Conservation (phyloP, 2,888 invertebrate genomes). For the Dasysyrphus albostriatus region DNA sequence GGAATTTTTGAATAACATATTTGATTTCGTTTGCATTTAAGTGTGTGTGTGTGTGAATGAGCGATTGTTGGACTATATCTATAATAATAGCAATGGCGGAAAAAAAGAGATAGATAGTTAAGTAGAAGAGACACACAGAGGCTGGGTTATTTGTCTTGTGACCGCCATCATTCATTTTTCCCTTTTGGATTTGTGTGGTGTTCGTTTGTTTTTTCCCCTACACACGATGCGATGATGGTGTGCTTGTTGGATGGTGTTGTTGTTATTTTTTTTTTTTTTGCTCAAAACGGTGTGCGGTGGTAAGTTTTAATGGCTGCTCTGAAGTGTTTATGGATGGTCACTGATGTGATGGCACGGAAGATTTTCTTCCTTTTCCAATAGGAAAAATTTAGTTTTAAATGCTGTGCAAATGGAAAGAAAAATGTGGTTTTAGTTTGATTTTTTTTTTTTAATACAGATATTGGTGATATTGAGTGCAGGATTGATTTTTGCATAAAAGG, state of each 20-base stretch:
- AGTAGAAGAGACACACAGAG: constrained; percentile 78
- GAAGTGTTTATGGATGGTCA: constrained; percentile 83
- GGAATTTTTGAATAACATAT: constrained; percentile 44
- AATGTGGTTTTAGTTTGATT: neutral
- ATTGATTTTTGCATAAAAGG: neutral
- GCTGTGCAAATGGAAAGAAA: constrained; percentile 44
- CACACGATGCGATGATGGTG: constrained; percentile 58
- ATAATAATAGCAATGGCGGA: constrained; percentile 20
- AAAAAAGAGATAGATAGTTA: constrained; percentile 63
- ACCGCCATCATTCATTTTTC: constrained; percentile 83
- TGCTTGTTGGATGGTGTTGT: constrained; percentile 31
- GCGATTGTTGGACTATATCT: neutral
- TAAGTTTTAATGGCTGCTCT: constrained; percentile 84
- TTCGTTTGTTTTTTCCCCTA: constrained; percentile 57
- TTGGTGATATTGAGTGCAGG: neutral
- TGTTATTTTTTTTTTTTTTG: constrained; percentile 13
- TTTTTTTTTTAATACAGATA: neutral
- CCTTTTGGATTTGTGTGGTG: constrained; percentile 60
- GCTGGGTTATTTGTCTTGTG: constrained; percentile 83
- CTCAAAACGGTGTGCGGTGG: constrained; percentile 49
- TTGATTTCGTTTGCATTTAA: neutral
- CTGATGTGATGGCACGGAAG: constrained; percentile 70
- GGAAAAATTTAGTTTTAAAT: constrained; percentile 1
- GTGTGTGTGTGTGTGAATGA: constrained; percentile 14
- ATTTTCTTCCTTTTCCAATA: constrained; percentile 45